A percentile compares a stretch with the other conserved stretches of the same genome.
Conservation (phyloP, 1,140 invertebrate species). For the Kradibia gibbosae region DNA sequence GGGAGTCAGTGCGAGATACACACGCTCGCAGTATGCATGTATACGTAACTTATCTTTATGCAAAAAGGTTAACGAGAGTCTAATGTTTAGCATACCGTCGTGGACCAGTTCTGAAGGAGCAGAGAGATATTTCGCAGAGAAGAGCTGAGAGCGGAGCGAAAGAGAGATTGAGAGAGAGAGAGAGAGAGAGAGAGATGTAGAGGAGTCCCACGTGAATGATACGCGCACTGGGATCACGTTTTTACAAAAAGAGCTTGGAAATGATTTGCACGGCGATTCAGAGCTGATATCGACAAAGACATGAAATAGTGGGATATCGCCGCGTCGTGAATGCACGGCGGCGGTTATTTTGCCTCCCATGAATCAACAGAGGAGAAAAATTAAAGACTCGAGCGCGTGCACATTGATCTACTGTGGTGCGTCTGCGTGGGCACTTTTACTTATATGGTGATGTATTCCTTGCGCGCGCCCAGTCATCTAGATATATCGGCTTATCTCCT, state of each 20-base stretch:
- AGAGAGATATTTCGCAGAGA: constrained; percentile 38
- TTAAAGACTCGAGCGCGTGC: constrained; percentile 3
- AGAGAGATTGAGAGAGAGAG: background rate
- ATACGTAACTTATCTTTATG: constrained; percentile 47
- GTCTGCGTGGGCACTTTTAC: constrained; percentile 53
- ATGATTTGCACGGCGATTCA: constrained; percentile 58
- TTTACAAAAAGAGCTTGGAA: constrained; percentile 47
- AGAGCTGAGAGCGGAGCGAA: background rate
- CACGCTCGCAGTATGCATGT: background rate
- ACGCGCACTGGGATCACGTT: background rate
- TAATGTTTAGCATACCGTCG: constrained; percentile 60
- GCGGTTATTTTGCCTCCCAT: constrained; percentile 53
- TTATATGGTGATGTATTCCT: constrained; percentile 64
- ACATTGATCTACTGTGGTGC: constrained; percentile 11
- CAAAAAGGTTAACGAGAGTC: constrained; percentile 59
- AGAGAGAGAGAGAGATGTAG: constrained; percentile 35
- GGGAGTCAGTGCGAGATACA: background rate
- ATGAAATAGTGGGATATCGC: constrained; percentile 61
- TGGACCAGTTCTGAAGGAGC: constrained; percentile 32
- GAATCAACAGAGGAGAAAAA: constrained; percentile 57
- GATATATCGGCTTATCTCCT: constrained; percentile 60
- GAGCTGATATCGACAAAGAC: constrained; percentile 59
- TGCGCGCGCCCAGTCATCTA: constrained; percentile 57
- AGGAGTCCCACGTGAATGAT: background rate
- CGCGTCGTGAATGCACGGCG: background rate